Conservation (phyloP, 2,888 invertebrate species). For the Epinotia nisella region DNA sequence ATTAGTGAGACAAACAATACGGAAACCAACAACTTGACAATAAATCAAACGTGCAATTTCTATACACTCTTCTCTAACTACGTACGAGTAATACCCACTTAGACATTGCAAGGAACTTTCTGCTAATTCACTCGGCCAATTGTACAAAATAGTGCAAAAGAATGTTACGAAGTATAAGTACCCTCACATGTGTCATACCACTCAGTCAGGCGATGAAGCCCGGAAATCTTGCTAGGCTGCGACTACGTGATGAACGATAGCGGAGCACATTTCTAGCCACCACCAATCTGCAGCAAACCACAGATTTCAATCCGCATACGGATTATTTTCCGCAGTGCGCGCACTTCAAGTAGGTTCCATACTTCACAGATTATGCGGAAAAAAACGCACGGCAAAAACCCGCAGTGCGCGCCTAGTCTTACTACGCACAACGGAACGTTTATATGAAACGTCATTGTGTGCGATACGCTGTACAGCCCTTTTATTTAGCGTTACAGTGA, state of each 20-base stretch:
- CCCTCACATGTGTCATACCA: slow-evolving; percentile 38
- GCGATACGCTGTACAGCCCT: too few species aligned
- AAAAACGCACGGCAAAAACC: too few species aligned
- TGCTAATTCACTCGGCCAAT: slow-evolving; percentile 21
- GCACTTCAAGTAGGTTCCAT: too few species aligned
- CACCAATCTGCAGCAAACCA: too few species aligned
- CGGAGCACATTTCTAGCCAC: slow-evolving; percentile 21
- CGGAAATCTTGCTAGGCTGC: slow-evolving; percentile 14
- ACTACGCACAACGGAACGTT: too few species aligned
- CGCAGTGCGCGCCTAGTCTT: too few species aligned
- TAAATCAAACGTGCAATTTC: not conserved
- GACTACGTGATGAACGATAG: slow-evolving; percentile 13
- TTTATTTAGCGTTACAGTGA: too few species aligned
- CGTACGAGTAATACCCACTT: slow-evolving; percentile 2
- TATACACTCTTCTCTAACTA: slow-evolving; percentile 2
- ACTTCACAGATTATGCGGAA: too few species aligned
- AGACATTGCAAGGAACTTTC: slow-evolving; percentile 10
- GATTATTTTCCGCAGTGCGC: too few species aligned
- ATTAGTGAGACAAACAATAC: not conserved
- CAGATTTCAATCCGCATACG: too few species aligned
- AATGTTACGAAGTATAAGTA: slow-evolving; percentile 36
- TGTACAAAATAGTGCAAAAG: slow-evolving; percentile 35
- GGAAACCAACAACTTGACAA: not conserved
- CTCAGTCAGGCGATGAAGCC: slow-evolving; percentile 26
- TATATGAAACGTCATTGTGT: too few species aligned